Conservation (phyloP, 2,797 vertebrate species). For the Notoglanidium macrostoma region DNA sequence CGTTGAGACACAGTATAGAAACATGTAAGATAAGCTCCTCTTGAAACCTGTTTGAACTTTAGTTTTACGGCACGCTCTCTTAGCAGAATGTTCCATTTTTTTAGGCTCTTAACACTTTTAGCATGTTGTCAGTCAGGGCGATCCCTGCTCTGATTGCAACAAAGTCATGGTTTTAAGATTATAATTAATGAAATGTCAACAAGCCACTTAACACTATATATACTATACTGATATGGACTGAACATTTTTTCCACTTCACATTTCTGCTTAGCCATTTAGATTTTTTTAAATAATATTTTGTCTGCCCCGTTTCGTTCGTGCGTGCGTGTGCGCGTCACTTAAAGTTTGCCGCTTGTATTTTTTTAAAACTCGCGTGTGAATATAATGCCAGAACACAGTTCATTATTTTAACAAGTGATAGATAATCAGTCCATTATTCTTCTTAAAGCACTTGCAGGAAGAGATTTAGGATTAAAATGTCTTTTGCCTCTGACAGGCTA, state of each 20-base stretch:
- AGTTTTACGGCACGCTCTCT: constrained; percentile 60
- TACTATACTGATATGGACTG: constrained; percentile 6
- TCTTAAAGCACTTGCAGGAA: constrained; percentile 47
- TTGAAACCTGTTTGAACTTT: constrained; percentile 54
- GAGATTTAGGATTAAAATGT: constrained; percentile 23
- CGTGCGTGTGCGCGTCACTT: constrained; percentile 46
- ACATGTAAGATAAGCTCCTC: constrained; percentile 45
- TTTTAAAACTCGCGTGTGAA: constrained; percentile 6
- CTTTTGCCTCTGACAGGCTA: constrained; percentile 20
- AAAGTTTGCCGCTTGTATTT: neutral
- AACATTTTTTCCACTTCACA: neutral
- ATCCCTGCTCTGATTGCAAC: constrained; percentile 13
- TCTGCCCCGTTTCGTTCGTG: constrained; percentile 12
- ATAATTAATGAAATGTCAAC: constrained; percentile 27
- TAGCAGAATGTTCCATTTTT: constrained; percentile 60
- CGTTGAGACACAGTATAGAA: constrained; percentile 37
- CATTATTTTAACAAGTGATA: constrained; percentile 36
- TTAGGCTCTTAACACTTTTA: constrained; percentile 60
- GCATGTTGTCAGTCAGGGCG: constrained; percentile 6
- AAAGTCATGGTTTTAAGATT: constrained; percentile 9
- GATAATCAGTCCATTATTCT: constrained; percentile 38
- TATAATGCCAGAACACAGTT: constrained; percentile 21
- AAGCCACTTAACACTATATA: constrained; percentile 45
- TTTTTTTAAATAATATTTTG: constrained; percentile 34
- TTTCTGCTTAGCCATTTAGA: constrained; percentile 37